phyloP scores from a whole-genome alignment of 2,888 invertebrate genomes.

The Parasteatoda lunata region DNA sequence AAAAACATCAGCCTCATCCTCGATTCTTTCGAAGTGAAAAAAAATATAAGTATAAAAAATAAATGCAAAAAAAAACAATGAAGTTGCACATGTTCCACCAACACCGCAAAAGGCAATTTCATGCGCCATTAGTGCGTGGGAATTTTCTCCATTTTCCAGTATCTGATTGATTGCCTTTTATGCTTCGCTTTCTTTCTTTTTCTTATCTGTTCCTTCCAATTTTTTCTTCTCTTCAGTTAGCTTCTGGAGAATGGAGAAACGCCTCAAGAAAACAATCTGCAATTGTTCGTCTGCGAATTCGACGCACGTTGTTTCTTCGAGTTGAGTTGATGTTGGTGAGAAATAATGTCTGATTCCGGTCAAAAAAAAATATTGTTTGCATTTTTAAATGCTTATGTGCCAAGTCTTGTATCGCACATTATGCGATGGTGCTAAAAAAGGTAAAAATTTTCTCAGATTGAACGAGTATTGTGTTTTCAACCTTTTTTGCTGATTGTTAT shows the following conservation, averaged over 20 bases:
- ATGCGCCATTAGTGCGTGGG: slow-evolving; percentile 66
- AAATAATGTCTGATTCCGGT: not conserved
- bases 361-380: no score
- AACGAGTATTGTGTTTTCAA: no score
- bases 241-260: slow-evolving; percentile 21
- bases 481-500: no score
- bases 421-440: no score
- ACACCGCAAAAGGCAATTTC: slow-evolving; percentile 66
- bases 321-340: not conserved
- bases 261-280: slow-evolving; percentile 18
- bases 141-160: slow-evolving; percentile 64
- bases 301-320: not conserved
- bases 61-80: slow-evolving; percentile 30
- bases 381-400: no score
- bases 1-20: slow-evolving; percentile 38
- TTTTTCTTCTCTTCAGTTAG: slow-evolving; percentile 14
- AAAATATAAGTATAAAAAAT: not conserved
- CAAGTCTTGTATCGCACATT: no score
- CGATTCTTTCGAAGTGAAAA: slow-evolving; percentile 17
- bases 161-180: slow-evolving; percentile 65
- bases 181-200: slow-evolving; percentile 35
- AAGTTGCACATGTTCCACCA: slow-evolving; percentile 54
- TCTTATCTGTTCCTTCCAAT: slow-evolving; percentile 21
- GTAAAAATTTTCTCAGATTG: no score
- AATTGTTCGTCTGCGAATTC: slow-evolving; percentile 16